These are phyloP conservation scores for Cepphus grylle DNA, from an alignment of 2,113 vertebrate species.

Conservation along the genomic window DNA sequence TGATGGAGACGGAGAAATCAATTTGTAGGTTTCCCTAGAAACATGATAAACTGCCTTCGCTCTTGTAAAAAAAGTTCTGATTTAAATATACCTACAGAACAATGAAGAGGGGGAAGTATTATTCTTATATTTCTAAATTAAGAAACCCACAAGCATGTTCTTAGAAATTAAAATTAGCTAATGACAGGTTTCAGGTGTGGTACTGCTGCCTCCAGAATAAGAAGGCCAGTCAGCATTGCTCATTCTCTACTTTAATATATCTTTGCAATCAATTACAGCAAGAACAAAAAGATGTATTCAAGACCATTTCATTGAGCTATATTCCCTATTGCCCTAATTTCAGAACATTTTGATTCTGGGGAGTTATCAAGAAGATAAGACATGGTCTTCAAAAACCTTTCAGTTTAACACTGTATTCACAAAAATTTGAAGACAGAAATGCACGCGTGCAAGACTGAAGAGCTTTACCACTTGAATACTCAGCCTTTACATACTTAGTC, in stretches of 20 bases:
- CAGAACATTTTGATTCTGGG: background rate
- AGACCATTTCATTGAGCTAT: background rate
- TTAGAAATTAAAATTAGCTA: background rate
- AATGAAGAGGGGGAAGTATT: background rate
- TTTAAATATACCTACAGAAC: background rate
- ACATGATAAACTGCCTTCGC: background rate
- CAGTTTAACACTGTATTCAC: background rate
- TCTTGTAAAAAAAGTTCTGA: background rate
- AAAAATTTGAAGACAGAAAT: background rate
- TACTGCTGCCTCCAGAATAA: background rate
- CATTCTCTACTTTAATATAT: background rate
- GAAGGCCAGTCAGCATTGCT: background rate
- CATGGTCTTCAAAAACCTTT: background rate
- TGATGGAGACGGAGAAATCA: background rate
- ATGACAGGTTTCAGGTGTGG: background rate
- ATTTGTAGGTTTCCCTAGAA: background rate
- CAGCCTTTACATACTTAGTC: background rate
- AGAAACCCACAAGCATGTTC: background rate
- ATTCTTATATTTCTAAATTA: background rate
- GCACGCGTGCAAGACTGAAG: fast-evolving
- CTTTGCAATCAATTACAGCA: background rate
- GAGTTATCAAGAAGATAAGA: background rate
- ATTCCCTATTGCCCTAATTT: background rate
- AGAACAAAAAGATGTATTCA: background rate
- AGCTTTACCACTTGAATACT: background rate